Conservation (phyloP, 2,797 vertebrate species). For the Bradypodion ventrale region DNA sequence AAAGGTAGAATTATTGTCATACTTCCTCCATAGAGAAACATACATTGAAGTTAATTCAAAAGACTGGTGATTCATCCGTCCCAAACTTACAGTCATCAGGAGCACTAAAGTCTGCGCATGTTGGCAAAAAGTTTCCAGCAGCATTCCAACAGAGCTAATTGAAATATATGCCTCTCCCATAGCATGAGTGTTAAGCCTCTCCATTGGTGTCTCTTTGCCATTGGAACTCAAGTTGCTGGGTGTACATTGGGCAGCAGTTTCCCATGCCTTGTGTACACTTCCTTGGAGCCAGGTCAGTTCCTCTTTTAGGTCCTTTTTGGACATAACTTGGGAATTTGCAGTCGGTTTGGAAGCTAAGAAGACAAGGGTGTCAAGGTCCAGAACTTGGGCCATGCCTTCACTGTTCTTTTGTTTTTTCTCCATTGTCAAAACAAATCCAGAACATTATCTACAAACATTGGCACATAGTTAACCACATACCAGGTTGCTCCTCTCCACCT, state of each 20-base stretch:
- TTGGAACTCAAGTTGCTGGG: not conserved
- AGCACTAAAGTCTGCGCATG: not conserved
- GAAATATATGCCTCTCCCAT: not conserved
- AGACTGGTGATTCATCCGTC: not conserved
- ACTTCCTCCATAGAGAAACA: constrained; percentile 23
- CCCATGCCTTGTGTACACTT: not conserved
- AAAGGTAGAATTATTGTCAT: not conserved
- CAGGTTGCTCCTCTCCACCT: too few species aligned
- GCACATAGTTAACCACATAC: too few species aligned
- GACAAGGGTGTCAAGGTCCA: not conserved
- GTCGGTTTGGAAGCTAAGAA: not conserved
- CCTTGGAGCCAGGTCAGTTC: not conserved
- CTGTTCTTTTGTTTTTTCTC: too few species aligned
- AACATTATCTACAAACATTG: too few species aligned
- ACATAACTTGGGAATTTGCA: not conserved
- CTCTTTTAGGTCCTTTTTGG: not conserved
- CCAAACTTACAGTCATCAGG: not conserved
- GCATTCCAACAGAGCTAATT: not conserved
- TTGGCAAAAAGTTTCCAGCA: not conserved
- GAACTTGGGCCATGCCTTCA: too few species aligned
- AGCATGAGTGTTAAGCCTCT: not conserved
- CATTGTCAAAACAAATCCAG: too few species aligned
- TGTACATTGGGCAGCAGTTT: not conserved
- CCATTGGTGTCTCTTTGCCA: not conserved
- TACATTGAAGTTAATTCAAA: not conserved